Evolutionary conservation across 2,113 vertebrate genomes (phyloP), one percentile per base, ranked within the genome.

Genomic region (Baryphthengus martii): DNA sequence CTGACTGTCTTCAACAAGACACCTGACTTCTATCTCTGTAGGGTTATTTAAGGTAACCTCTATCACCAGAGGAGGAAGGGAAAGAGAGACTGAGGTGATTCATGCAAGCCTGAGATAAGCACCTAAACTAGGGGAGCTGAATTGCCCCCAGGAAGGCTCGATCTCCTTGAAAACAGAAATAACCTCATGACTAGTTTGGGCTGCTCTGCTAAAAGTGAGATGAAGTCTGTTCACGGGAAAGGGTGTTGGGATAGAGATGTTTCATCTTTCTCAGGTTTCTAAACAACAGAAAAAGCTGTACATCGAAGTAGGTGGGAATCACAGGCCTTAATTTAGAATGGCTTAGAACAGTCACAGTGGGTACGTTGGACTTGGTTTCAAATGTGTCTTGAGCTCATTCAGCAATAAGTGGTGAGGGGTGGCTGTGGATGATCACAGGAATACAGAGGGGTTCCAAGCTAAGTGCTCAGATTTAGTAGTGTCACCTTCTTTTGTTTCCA

Each of bases 91-190:
- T 89, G 76, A 81, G 47, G 24, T 95, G 84, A 93, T 90, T 95
- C 91, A 90, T 90, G 26, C 0, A 1, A 85, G 47, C 56, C 65
- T 84, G 65, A 93, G 91, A 85, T 92, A 92, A 84, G 56, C 70
- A 78, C 56, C 68, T 92, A 35, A 92, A 47, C 58, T 12, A 49
- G 49, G 39, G 35, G 68, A 92, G 63, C 61, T 80, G 52, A 66
- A 77, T 86, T 1, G 7, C 55, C 44, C 82, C 52, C 2, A 1
- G 65, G 65, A 93, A 47, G 52, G 20, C 17, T 96, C 0, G 0
- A 9, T 89, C 86, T 88, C 50, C 79, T 81, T 81, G 70, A 81
- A 80, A 89, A 81, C 83, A 93, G 68, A 95, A 93, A 92, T 88
- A 90, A 84, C n/a, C 52, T 81, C 25, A 17, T 68, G 76, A 93